phyloP scores from a whole-genome alignment of 1,140 invertebrate species.

The Anastrepha ludens region DNA sequence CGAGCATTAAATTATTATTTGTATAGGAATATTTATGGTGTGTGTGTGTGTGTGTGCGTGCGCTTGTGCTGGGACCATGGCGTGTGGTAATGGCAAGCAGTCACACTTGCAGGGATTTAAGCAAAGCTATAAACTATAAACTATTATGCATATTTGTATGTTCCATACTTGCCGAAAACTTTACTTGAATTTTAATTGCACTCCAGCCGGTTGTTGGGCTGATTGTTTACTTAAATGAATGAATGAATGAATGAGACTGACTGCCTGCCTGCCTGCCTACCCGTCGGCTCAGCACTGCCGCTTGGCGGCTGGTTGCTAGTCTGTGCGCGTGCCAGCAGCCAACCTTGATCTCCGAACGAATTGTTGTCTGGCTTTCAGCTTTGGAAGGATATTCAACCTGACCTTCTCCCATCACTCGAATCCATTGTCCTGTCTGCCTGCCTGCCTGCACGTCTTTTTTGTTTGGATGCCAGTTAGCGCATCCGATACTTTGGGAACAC shows the following conservation, averaged over 20 bases:
- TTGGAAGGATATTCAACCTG: neutral
- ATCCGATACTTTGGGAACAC: neutral
- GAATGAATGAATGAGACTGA: constrained; percentile 4
- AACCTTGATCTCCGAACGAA: no score
- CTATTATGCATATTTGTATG: neutral
- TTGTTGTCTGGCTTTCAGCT: neutral
- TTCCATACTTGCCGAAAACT: constrained; percentile 20
- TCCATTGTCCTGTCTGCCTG: neutral
- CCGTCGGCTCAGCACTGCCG: neutral
- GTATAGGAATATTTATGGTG: neutral
- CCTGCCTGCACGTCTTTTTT: neutral
- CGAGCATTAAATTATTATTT: constrained; percentile 68
- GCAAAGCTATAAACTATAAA: constrained; percentile 19
- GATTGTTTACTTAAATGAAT: constrained; percentile 28
- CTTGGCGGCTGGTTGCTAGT: neutral
- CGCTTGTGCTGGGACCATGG: neutral
- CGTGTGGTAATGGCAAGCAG: neutral
- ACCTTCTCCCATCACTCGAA: neutral
- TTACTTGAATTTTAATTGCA: constrained; percentile 51
- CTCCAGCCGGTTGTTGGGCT: constrained; percentile 11
- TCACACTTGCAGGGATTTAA: neutral
- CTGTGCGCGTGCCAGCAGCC: no score
- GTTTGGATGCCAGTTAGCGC: no score
- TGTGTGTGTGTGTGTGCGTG: neutral
- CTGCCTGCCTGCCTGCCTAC: neutral